Conservation (phyloP, 1,140 invertebrate species). For the Epicauta chinensis region DNA sequence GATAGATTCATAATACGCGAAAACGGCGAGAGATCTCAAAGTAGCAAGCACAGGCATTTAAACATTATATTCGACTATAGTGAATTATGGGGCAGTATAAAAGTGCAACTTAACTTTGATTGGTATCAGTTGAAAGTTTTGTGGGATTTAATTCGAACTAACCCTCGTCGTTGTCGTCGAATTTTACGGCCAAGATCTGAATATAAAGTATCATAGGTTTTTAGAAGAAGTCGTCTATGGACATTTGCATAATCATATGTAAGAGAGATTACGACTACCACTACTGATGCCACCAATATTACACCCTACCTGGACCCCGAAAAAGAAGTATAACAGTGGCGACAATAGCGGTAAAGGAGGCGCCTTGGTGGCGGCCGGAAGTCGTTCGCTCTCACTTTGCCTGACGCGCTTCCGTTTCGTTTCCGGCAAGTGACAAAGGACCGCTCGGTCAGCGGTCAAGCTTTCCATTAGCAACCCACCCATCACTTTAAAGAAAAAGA, state of each 20-base stretch:
- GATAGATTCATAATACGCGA: slow-evolving; percentile 19
- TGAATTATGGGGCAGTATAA: slow-evolving; percentile 25
- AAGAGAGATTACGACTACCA: not conserved
- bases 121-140: slow-evolving; percentile 28
- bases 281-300: too few species aligned
- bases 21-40: too few species aligned
- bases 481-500: too few species aligned
- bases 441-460: slow-evolving; percentile 23
- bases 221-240: slow-evolving; percentile 2
- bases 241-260: slow-evolving; percentile 30
- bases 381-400: slow-evolving; percentile 13
- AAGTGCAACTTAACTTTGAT: slow-evolving; percentile 31
- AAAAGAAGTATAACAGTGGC: not conserved
- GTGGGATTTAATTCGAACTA: slow-evolving; percentile 23
- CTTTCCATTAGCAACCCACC: too few species aligned
- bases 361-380: slow-evolving; percentile 15
- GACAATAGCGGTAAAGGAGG: not conserved
- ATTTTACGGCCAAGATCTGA: slow-evolving; percentile 19
- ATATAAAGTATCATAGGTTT: slow-evolving; percentile 16
- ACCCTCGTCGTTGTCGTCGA: slow-evolving; percentile 2
- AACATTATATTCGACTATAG: slow-evolving; percentile 21
- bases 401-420: slow-evolving; percentile 15
- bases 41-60: slow-evolving; percentile 5
- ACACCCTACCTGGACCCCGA: slow-evolving; percentile 15
- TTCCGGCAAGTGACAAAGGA: slow-evolving; percentile 18